Evolutionary conservation across 2,113 vertebrate species (phyloP), one percentile per base, ranked within the genome.

Genomic region (Corythaixoides concolor): DNA sequence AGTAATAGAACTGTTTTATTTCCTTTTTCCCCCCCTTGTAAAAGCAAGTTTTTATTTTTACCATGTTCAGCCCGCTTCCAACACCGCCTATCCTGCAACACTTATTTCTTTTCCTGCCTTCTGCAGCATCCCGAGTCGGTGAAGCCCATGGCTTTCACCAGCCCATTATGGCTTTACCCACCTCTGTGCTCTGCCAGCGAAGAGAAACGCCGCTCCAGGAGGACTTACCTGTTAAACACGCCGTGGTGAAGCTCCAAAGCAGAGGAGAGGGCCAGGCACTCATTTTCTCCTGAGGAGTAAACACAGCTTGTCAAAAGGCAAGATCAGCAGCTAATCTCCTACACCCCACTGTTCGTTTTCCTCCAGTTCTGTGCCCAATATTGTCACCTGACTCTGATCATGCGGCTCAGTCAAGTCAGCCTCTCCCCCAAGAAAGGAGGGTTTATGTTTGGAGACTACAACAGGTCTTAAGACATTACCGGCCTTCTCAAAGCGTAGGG

Each of bases 311-410:
- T 89, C 55, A 28, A 68, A 39, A 76, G 68, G 86, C 72, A 9
- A 22, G 90, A 70, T 5, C 94, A 78, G 86, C 89, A n/a, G 86
- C 81, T 33, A 3, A 60, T 39, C 53, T 79, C 77, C 88, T 41
- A 3, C 78, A 15, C 49, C 24, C 75, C 18, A 32, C 70, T 23
- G 82, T 39, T 95, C 66, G 60, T 91, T 66, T 81, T 72, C 12
- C 94, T 56, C 73, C 1, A 37, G 80, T 75, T 80, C 52, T 28
- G 67, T 75, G 93, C 91, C 88, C 91, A 64, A 21, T 43, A 45
- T 64, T 6, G 66, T 96, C 97, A 97, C 93, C 97, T 98, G 97
- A 98, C 95, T 87, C 84, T 2, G 80, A 94, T 98, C 97, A 97
- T 96, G 97, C 12, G 95, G 84, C 74, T 92, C 69, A 27, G 77